Evolutionary conservation across 2,797 vertebrate genomes (phyloP), one percentile per base, ranked within the genome.

Genomic region (Helicolenus hilgendorfi): DNA sequence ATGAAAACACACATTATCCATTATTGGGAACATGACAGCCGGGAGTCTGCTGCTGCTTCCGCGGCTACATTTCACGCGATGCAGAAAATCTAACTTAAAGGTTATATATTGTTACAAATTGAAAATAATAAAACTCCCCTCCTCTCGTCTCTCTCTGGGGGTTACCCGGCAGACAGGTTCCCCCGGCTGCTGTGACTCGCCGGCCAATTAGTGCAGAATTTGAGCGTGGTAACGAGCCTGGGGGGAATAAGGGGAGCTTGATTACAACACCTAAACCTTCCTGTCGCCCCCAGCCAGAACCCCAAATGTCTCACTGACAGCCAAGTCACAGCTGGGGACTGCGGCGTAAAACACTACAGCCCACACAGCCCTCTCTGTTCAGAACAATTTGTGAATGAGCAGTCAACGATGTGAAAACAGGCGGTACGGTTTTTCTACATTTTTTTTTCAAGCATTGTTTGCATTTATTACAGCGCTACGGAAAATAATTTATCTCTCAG

Each of bases 251-350:
- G 58, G 81, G 74, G 88, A 82, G 94, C 94, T 96, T 97, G 96
- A 96, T 97, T 97, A 96, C 94, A 92, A 91, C 93, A 96, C 95
- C 95, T 94, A 96, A 96, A 96, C 95, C 96, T 97, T 95, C 94
- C 94, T 95, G 94, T 94, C 89, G 85, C 91, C 95, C 92, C 85
- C 81, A 83, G 70, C 83, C 91, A 78, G 79, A 76, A 86, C 91
- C 89, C 92, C 90, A 91, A 95, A 96, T 90, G 91, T 94, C 93
- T 92, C 93, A 71, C 88, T 96, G 95, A 96, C 95, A 96, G 94
- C 96, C 92, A 77, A 90, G 88, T 92, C 95, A 91, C 38, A 91
- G 94, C 91, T 94, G 92, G 93, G 77, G 85, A 83, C 33, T 11
- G 18, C 0, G 3, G 76, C 4, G 1, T 18, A 27, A 65, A 70